Base-by-base conservation (phyloP, 2,797 vertebrate species). In the Sarcoramphus papa region DNA sequence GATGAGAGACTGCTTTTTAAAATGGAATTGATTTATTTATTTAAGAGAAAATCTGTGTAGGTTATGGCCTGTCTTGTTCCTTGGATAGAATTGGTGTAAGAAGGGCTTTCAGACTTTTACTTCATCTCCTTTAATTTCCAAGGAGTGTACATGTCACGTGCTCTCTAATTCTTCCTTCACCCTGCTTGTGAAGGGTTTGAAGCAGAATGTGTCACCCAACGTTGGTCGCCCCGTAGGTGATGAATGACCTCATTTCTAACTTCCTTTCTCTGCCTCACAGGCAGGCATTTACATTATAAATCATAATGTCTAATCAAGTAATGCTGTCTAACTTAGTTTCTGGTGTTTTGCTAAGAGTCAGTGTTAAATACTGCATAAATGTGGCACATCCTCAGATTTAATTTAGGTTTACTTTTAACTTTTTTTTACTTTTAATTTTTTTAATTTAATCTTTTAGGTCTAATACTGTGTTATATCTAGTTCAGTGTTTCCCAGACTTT, bases 201-300 rank as follows among this genome's bases (percentile, higher is more conserved):
- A 54, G 63, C 64, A 48, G n/a, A 40, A 73, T 20, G 51, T 64
- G 11, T 73, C 1, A 2, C 51, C 54, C 12, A 47, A 0, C 0
- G 1, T 28, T 45, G 24, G 16, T 63, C 24, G 77, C 40, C 45
- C 65, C 78, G 30, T 53, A 67, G 69, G 25, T 57, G 21, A 78
- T 24, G 33, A 50, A 43, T 73, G 59, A 56, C 62, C 70, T 88
- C 2, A 25, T 95, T 93, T 96, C 45, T 56, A 56, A 17, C 53
- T 88, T 92, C 22, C 35, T 88, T 81, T 25, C 41, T n/a, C 16
- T 88, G 82, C 1, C 3, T 91, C n/a, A 19, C 33, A 84, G 69
- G 54, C 43, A 81, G 28, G 10, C n/a, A 59, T 78, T 86, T 81
- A 28, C 57, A 8, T 69, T 81, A 17, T 82, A 90, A 85, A 62